Conservation (phyloP, 2,797 vertebrate species). For the Potorous gilbertii region DNA sequence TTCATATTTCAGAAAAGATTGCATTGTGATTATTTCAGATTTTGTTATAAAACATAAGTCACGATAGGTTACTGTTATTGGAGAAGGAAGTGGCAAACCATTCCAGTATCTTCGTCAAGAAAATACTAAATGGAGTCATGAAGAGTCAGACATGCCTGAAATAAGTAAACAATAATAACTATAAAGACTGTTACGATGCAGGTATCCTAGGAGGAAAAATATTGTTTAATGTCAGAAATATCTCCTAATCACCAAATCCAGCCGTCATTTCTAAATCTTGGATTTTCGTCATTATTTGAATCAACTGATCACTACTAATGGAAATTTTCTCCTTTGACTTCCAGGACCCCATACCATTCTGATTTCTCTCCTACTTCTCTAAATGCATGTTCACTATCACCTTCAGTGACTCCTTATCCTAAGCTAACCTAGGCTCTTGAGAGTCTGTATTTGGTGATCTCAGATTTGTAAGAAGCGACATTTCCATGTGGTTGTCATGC, state of each 20-base stretch:
- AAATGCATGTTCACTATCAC: not conserved
- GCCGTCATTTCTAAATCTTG: not conserved
- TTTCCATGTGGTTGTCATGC: not conserved
- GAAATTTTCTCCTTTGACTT: not conserved
- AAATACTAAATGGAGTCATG: not conserved
- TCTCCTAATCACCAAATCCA: not conserved
- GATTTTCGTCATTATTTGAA: not conserved
- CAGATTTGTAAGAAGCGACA: not conserved
- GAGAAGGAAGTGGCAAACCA: not conserved
- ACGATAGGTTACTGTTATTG: not conserved
- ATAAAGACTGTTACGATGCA: not conserved
- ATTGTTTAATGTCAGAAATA: not conserved
- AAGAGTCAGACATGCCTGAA: not conserved
- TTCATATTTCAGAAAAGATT: not conserved
- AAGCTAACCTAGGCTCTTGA: not conserved
- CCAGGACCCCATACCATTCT: not conserved
- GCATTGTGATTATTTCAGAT: not conserved
- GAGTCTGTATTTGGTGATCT: not conserved
- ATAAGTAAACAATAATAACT: not conserved
- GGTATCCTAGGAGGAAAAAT: not conserved
- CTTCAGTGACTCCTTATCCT: not conserved
- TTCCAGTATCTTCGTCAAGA: not conserved
- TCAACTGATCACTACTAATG: not conserved
- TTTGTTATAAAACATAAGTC: not conserved
- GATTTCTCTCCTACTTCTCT: not conserved